phyloP scores from a whole-genome alignment of 1,140 invertebrate genomes.

The Scaptomyza montana region DNA sequence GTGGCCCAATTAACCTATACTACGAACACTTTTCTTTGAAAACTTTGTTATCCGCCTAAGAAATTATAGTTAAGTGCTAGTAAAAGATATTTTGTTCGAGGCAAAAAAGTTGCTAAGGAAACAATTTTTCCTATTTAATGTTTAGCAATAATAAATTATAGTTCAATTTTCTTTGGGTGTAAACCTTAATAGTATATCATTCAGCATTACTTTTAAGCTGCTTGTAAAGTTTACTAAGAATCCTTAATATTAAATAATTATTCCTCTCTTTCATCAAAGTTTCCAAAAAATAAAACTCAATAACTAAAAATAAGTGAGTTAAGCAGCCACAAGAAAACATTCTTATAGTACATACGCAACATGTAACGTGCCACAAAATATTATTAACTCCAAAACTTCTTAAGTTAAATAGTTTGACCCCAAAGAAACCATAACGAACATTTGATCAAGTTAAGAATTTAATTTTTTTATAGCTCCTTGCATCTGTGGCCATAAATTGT shows the following conservation, averaged over 20 bases:
- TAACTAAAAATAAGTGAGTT: no score
- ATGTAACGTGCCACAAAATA: slow-evolving; percentile 6
- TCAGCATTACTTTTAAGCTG: no score
- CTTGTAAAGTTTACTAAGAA: no score
- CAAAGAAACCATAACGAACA: neutral
- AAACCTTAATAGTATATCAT: no score
- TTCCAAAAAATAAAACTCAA: no score
- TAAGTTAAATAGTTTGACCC: slow-evolving; percentile 6
- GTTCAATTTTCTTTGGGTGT: no score
- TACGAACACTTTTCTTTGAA: neutral
- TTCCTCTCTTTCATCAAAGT: no score
- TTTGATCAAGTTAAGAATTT: slow-evolving; percentile 1
- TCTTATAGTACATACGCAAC: slow-evolving; percentile 52
- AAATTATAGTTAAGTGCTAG: neutral
- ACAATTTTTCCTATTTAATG: no score
- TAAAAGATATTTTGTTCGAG: neutral
- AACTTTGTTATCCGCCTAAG: neutral
- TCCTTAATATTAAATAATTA: no score
- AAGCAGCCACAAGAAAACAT: neutral
- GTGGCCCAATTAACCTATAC: neutral
- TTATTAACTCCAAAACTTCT: slow-evolving; percentile 5
- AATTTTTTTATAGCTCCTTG: neutral
- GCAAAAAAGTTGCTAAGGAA: no score
- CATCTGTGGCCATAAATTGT: slow-evolving; percentile 2
- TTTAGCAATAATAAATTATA: no score